A percentile compares a stretch with the other conserved stretches of the same genome.
These are phyloP conservation scores for Hemithea aestivaria DNA, from an alignment of 2,888 invertebrate genomes.

Conservation along the genomic window DNA sequence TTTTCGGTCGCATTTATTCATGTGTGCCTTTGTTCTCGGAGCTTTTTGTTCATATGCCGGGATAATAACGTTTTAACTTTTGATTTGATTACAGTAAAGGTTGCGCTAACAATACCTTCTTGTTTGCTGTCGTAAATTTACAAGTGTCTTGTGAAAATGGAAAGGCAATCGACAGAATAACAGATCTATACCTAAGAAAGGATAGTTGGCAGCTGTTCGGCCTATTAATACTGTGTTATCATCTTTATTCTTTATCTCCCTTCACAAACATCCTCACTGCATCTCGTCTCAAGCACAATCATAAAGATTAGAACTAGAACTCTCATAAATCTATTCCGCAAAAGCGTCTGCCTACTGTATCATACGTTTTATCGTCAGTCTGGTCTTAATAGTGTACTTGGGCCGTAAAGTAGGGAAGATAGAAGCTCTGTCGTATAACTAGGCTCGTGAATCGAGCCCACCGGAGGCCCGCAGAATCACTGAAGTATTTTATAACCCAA, in stretches of 20 bases:
- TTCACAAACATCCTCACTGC: background rate
- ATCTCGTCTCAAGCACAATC: slow-evolving; percentile 1
- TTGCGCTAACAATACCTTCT: too few relatives aligned
- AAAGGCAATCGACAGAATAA: too few relatives aligned
- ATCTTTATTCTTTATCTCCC: too few relatives aligned
- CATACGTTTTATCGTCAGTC: slow-evolving; percentile 12
- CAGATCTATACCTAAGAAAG: too few relatives aligned
- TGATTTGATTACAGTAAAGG: background rate
- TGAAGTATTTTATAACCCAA: slow-evolving; percentile 11
- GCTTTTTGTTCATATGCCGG: slow-evolving; percentile 2
- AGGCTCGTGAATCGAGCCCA: slow-evolving; percentile 30
- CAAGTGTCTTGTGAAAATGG: too few relatives aligned
- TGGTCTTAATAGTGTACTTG: slow-evolving; percentile 25
- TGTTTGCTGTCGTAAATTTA: too few relatives aligned
- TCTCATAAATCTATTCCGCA: slow-evolving; percentile 8
- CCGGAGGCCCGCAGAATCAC: slow-evolving; percentile 11
- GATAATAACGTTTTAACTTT: background rate
- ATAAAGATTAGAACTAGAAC: slow-evolving; percentile 6
- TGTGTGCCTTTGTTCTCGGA: slow-evolving; percentile 11
- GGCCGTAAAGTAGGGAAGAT: slow-evolving; percentile 29
- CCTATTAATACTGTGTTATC: too few relatives aligned
- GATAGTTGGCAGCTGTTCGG: too few relatives aligned
- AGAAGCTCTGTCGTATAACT: slow-evolving; percentile 26
- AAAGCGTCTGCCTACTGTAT: slow-evolving; percentile 6
- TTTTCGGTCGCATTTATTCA: slow-evolving; percentile 12